Conservation (phyloP, 2,797 vertebrate genomes). For the Graptemys geographica region DNA sequence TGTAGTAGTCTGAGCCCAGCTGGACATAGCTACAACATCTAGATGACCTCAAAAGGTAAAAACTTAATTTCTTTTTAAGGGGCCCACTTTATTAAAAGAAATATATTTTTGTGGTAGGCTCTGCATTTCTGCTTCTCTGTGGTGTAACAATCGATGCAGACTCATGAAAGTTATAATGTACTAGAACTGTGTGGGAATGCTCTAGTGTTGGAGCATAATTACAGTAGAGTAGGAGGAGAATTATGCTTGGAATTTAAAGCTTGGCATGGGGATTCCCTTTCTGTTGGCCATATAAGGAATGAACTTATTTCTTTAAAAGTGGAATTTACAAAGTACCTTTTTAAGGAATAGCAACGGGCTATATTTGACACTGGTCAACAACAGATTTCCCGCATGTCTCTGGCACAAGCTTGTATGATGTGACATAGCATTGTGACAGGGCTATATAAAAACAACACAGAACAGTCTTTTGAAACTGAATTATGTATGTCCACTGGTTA, state of each 20-base stretch:
- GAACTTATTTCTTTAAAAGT: neutral
- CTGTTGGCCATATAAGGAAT: neutral
- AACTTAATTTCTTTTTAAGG: slow-evolving; percentile 22
- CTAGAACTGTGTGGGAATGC: neutral
- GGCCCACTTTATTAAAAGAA: neutral
- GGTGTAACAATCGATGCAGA: neutral
- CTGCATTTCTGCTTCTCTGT: neutral
- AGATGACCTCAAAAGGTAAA: slow-evolving; percentile 35
- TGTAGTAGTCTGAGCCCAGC: slow-evolving; percentile 24
- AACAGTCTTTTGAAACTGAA: neutral
- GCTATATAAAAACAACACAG: slow-evolving; percentile 11
- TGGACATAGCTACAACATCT: neutral
- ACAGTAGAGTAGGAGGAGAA: slow-evolving; percentile 27
- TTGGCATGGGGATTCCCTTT: slow-evolving; percentile 33
- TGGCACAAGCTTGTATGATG: neutral
- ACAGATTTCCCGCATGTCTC: neutral
- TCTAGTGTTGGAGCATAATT: neutral
- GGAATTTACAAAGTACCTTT: neutral
- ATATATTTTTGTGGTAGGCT: neutral
- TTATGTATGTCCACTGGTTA: neutral
- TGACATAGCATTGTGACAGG: neutral
- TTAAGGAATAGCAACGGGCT: neutral
- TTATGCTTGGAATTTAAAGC: slow-evolving; percentile 50
- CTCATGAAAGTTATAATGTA: neutral
- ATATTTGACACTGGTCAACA: accelerated